A percentile compares a stretch with the other conserved stretches of the same genome.
These are phyloP conservation scores for Platalea minor DNA, from an alignment of 2,797 vertebrate species.

Conservation along the genomic window DNA sequence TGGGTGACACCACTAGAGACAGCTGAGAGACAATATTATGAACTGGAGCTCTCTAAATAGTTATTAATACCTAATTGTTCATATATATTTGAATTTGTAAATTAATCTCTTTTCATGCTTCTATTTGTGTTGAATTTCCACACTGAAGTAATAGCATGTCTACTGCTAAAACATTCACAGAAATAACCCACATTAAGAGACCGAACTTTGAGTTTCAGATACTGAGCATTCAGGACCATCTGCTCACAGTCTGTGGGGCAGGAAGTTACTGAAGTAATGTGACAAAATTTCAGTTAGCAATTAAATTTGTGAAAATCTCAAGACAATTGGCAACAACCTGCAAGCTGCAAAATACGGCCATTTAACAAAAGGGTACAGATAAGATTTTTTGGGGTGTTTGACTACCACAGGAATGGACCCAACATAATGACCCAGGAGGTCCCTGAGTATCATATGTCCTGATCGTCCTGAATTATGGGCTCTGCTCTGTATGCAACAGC, in stretches of 20 bases:
- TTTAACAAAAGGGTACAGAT: background rate
- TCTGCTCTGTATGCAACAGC: slow-evolving; percentile 15
- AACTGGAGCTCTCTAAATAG: background rate
- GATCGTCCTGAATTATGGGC: background rate
- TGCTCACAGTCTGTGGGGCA: background rate
- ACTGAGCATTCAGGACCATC: background rate
- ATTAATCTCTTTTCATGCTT: background rate
- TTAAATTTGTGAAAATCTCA: slow-evolving; percentile 4
- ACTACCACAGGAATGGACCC: background rate
- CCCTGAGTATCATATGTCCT: background rate
- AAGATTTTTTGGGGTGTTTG: background rate
- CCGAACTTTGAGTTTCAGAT: background rate
- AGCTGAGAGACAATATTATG: background rate
- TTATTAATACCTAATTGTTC: background rate
- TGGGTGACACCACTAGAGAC: background rate
- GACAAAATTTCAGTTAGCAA: background rate
- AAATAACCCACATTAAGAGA: background rate
- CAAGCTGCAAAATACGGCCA: background rate
- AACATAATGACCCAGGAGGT: background rate
- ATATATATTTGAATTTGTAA: background rate
- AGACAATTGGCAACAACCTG: background rate
- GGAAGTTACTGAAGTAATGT: background rate
- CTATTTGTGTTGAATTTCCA: background rate
- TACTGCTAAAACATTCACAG: background rate
- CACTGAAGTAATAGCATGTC: background rate